Base-by-base conservation (phyloP, 2,888 invertebrate species). In the Caenorhabditis sulstoni region DNA sequence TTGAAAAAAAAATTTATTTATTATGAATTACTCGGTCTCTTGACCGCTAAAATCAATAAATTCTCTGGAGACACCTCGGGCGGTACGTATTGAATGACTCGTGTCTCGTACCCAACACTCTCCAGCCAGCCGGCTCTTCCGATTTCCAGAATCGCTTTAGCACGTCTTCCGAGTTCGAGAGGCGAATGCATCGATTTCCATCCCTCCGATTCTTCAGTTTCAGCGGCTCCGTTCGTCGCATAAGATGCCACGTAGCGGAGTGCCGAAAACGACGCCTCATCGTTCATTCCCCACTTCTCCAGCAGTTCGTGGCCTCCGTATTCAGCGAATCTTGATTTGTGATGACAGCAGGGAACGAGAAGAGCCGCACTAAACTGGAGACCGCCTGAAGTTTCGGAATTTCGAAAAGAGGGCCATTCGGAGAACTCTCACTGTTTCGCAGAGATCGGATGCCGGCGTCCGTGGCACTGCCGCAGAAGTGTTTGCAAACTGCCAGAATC, bases 401-500 rank as follows among this genome's bases (percentile, higher is more conserved):
- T 20, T 47, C 23, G 20, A 47, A 22, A 7, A 22, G 47, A 20
- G 20, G 11, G 11, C 44, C 12, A 7, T 44, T 12, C 14, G 44
- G n/a, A n/a, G n/a, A n/a, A n/a, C n/a, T n/a, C 37, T 47, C 39
- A 57, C 76, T 71, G 37, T 76, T 76, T n/a, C 20, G 18, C 20
- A 80, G 52, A 12, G 76, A 81, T 37, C 77, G 58, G 29, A 85
- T 83, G 18, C 85, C 87, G 0, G 82, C 84, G 67, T 88, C 88
- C 8, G 87, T 88, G 8, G 87, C 88, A 67, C 82, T 86, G 11
- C 88, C 88, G 64, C 88, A 88, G 44, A 88, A 86, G 47, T 88
- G 88, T 59, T 88, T 88, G 71, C 87, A 88, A 8, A 87, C 74
- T 5, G 84, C 85, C 16, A 83, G 49, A 41, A 84, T 66, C 11